Evolutionary conservation across 2,113 vertebrate genomes (phyloP).

Genomic region (Columbina picui): DNA sequence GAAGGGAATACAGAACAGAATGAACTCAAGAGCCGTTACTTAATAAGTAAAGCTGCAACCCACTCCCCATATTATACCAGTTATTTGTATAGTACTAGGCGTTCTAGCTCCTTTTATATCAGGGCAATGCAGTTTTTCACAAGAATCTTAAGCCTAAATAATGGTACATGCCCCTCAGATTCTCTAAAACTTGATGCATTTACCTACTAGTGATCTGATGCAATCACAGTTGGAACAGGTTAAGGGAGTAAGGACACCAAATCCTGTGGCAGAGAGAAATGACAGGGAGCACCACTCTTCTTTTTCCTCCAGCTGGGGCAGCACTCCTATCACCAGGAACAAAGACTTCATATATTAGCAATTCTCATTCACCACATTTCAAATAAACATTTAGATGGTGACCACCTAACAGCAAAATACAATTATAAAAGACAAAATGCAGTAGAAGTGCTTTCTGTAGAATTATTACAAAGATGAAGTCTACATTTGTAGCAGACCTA

Average conservation of each 20-base stretch:
- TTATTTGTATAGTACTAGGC: not conserved
- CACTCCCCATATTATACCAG: accelerated
- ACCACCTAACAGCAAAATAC: not conserved
- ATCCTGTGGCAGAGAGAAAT: not conserved
- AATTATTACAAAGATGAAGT: not conserved
- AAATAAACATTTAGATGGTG: not conserved
- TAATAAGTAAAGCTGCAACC: not conserved
- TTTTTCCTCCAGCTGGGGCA: not conserved
- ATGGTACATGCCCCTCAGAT: not conserved
- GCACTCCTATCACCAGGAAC: not conserved
- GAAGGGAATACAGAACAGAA: not conserved
- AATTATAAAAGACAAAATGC: not conserved
- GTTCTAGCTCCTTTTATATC: not conserved
- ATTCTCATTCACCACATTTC: not conserved
- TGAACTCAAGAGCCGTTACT: not conserved
- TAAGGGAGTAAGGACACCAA: not conserved
- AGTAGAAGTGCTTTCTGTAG: not conserved
- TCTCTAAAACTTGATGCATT: not conserved
- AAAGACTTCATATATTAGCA: not conserved
- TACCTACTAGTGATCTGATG: not conserved
- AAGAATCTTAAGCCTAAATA: not conserved
- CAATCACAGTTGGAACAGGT: not conserved
- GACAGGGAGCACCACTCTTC: accelerated
- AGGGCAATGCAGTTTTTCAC: not conserved
- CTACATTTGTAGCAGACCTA: not conserved